Percentiles rank a stretch among this genome's conserved stretches.
Evolutionary conservation across 2,113 vertebrate species (phyloP).

Genomic region (Ailuropoda melanoleuca): DNA sequence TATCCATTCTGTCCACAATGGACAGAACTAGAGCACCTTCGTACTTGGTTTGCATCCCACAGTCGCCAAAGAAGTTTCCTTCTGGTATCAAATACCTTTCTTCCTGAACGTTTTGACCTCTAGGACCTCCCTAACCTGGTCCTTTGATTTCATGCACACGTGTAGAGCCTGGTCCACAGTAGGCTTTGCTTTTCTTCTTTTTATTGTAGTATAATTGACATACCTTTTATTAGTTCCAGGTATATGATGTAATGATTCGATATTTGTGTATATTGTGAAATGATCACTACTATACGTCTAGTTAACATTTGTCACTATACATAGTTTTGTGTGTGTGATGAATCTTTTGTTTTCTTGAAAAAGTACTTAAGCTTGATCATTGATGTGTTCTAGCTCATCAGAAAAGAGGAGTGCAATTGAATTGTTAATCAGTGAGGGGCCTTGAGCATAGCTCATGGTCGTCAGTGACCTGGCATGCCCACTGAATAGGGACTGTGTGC

Average conservation of each 20-base stretch:
- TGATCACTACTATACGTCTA: background rate
- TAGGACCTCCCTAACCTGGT: no score
- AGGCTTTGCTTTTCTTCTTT: background rate
- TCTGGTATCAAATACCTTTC: background rate
- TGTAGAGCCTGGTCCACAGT: background rate
- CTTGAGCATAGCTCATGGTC: constrained; percentile 67
- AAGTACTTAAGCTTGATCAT: background rate
- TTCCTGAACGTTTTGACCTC: background rate
- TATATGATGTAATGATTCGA: background rate
- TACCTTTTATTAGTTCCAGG: background rate
- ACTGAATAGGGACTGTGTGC: constrained; percentile 64
- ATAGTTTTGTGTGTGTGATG: background rate
- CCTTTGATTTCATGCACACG: background rate
- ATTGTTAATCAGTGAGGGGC: constrained; percentile 71
- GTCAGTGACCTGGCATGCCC: constrained; percentile 75
- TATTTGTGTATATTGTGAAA: background rate
- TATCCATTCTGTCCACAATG: background rate
- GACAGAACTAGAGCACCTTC: background rate
- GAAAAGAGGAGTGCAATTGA: constrained; percentile 62
- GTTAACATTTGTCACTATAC: background rate
- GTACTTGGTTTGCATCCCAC: background rate
- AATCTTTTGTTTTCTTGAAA: background rate
- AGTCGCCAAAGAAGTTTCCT: background rate
- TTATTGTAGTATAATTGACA: background rate
- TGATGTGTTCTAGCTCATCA: constrained; percentile 15